Base-by-base conservation (phyloP, 2,113 vertebrate genomes). In the Pelusios castaneus region DNA sequence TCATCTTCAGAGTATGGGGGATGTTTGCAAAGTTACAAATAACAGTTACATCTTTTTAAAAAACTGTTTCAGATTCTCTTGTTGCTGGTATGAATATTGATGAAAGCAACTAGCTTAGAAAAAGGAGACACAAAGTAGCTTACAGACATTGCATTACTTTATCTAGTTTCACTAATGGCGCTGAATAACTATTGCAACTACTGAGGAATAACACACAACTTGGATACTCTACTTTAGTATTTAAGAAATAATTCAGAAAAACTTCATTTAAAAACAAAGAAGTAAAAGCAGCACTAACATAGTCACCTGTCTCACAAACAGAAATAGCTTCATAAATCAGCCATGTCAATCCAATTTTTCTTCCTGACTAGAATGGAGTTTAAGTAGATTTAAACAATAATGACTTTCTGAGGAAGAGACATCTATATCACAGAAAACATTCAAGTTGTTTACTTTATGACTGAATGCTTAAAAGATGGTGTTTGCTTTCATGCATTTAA, bases 271-370 rank as follows among this genome's bases (percentile, higher is more conserved):
- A 52, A 73, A 52, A 17, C 14, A 52, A 14, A 52, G 17, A 52
- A 52, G 51, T 2, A n/a, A 75, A 75, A 49, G 82, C 91, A 78
- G 60, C 80, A 89, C 29, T 54, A 89, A 93, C 38, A 41, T 31
- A 88, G 87, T 27, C 70, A 52, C 34, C 38, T 56, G 91, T 22
- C 47, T 90, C 22, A 38, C 4, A 41, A 34, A 81, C 0, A 88
- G 34, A 91, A 93, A 82, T 34, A 63, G 67, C 60, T 85, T 87
- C 58, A 90, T 78, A 94, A 93, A 85, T 63, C 49, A 79, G 12
- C 34, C 86, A 1, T 2, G 52, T 88, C 17, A 83, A 93, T 85
- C 6, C 52, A 63, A 4, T 76, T 87, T 58, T 90, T 79, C 54
- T 91, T 92, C 81, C 75, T 82, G 60, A 92, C 6, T 67, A 38